These are phyloP conservation scores for Psittacula echo DNA, from an alignment of 2,797 vertebrate species.

Conservation along the genomic window DNA sequence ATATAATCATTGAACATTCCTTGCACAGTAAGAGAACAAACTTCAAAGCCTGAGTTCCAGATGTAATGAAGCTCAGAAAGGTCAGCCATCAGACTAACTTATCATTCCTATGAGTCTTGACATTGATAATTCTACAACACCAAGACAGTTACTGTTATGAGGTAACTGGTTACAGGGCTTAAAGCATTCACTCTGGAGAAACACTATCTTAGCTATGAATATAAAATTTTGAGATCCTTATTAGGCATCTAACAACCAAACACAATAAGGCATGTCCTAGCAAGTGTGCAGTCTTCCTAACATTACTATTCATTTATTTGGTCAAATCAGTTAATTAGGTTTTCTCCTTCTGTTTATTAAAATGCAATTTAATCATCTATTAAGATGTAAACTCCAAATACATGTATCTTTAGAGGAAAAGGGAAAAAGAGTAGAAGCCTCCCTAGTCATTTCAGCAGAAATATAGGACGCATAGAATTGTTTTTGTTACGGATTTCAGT, in stretches of 20 bases:
- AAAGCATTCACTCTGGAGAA: not conserved
- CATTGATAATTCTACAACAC: not conserved
- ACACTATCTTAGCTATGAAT: not conserved
- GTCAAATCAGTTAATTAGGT: not conserved
- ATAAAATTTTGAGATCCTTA: not conserved
- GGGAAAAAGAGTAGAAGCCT: not conserved
- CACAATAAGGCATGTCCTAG: not conserved
- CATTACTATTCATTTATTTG: not conserved
- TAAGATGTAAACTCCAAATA: not conserved
- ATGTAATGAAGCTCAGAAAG: slow-evolving; percentile 20
- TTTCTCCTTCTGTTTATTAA: not conserved
- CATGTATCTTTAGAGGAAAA: not conserved
- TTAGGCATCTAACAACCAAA: not conserved
- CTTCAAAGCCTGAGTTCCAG: slow-evolving; percentile 12
- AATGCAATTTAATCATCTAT: not conserved
- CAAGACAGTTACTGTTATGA: not conserved
- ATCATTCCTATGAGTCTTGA: not conserved
- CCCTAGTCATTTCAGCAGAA: not conserved
- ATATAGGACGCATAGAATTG: rapidly evolving
- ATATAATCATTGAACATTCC: not conserved
- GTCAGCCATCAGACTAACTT: slow-evolving; percentile 4
- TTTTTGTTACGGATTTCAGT: not conserved
- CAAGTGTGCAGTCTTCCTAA: not conserved
- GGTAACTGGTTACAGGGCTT: not conserved
- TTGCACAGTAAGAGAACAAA: slow-evolving; percentile 7